phyloP scores from a whole-genome alignment of 2,888 invertebrate species.

The Urechis unicinctus region DNA sequence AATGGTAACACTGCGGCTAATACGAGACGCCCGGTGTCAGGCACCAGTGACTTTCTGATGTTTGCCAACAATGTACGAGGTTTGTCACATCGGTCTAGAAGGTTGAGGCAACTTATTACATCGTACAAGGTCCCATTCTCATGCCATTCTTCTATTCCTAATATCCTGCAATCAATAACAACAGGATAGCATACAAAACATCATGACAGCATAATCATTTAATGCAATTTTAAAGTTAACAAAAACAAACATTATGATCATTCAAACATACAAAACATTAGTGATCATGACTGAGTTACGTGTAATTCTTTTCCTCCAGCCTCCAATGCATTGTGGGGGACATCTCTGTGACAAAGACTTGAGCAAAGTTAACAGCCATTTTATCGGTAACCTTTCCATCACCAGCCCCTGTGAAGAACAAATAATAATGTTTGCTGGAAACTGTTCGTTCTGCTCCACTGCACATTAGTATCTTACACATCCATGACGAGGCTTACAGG shows the following conservation, averaged over 20 bases:
- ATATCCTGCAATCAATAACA: conserved; percentile 55
- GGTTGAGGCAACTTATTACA: conserved; percentile 82
- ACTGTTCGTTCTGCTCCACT: background rate
- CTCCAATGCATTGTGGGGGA: conserved; percentile 81
- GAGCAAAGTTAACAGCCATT: conserved; percentile 67
- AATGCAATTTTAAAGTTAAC: background rate
- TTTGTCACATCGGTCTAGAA: conserved; percentile 85
- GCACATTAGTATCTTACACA: too few species aligned
- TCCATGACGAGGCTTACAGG: too few species aligned
- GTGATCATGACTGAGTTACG: conserved; percentile 55
- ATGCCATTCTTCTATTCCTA: conserved; percentile 67
- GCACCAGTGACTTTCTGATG: conserved; percentile 66
- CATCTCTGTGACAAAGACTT: conserved; percentile 83
- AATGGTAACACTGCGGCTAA: conserved; percentile 92
- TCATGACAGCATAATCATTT: background rate
- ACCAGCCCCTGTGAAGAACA: conserved; percentile 79
- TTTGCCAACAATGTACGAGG: conserved; percentile 73
- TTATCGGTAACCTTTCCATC: conserved; percentile 87
- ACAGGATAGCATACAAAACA: background rate
- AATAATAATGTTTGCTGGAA: conserved; percentile 1
- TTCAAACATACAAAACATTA: too few species aligned
- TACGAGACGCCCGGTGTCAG: conserved; percentile 60
- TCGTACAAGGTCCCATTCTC: conserved; percentile 58
- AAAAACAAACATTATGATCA: too few species aligned
- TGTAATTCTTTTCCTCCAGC: conserved; percentile 69